A percentile compares a stretch with the other conserved stretches of the same genome.
Conservation (phyloP, 2,888 invertebrate species). For the Parthenolecanium corni region DNA sequence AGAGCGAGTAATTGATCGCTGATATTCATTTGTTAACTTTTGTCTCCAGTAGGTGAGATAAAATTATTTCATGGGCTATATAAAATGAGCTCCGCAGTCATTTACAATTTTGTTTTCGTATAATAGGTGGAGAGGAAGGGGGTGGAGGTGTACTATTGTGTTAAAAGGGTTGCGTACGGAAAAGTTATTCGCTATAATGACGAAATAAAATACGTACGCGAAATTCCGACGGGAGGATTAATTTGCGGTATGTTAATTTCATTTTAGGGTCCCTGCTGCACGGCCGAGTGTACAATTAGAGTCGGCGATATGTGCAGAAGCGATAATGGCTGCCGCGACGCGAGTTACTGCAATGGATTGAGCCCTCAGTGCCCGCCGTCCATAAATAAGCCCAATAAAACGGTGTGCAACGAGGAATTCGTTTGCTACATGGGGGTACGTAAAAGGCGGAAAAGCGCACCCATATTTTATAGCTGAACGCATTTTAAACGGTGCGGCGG, state of each 20-base stretch:
- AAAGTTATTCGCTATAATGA: too few species aligned
- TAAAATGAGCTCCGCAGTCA: neutral
- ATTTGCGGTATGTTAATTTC: neutral
- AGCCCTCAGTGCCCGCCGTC: slow-evolving; percentile 86
- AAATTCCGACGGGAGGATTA: too few species aligned
- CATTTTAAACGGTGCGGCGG: too few species aligned
- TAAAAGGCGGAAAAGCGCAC: slow-evolving; percentile 32
- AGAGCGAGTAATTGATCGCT: too few species aligned
- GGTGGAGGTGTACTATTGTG: too few species aligned
- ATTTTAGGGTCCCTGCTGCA: slow-evolving; percentile 85
- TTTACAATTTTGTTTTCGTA: too few species aligned
- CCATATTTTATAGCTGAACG: neutral
- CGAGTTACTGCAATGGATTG: slow-evolving; percentile 81
- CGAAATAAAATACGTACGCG: too few species aligned
- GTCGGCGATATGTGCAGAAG: slow-evolving; percentile 81
- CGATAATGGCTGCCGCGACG: slow-evolving; percentile 86
- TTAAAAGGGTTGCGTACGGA: too few species aligned
- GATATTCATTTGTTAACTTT: too few species aligned
- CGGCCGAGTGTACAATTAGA: slow-evolving; percentile 68
- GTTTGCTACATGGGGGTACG: slow-evolving; percentile 93
- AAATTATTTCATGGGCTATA: neutral
- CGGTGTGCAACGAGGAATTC: slow-evolving; percentile 91
- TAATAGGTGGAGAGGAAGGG: too few species aligned
- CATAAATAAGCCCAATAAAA: slow-evolving; percentile 82
- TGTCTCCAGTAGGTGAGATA: too few species aligned